A percentile compares a stretch with the other conserved stretches of the same genome.
These are phyloP conservation scores for Lucilia sericata DNA, from an alignment of 1,140 invertebrate species.

Conservation along the genomic window DNA sequence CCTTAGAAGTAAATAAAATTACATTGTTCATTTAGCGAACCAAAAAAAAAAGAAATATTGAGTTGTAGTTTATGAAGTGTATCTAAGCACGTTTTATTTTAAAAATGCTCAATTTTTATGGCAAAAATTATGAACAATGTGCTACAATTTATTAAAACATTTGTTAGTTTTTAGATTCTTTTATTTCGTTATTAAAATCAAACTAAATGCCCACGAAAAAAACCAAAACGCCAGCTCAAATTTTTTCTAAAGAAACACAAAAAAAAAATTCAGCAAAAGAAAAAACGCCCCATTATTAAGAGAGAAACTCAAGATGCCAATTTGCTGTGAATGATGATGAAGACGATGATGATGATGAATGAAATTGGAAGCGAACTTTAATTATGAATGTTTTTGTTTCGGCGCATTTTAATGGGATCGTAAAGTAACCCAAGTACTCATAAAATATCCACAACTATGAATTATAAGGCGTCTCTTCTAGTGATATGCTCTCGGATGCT, in stretches of 20 bases:
- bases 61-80: background rate
- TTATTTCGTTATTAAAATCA: slow-evolving; percentile 8
- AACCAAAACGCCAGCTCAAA: slow-evolving; percentile 38
- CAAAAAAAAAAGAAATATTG: too few species aligned
- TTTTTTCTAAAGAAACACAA: background rate
- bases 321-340: background rate
- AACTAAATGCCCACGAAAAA: background rate
- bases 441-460: slow-evolving; percentile 32
- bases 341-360: background rate
- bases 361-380: slow-evolving; percentile 43
- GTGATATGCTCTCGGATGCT: too few species aligned
- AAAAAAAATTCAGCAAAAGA: background rate
- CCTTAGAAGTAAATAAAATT: too few species aligned
- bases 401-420: slow-evolving; percentile 44
- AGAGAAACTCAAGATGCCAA: slow-evolving; percentile 25
- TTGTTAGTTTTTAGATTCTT: slow-evolving; percentile 1
- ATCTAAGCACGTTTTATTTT: slow-evolving; percentile 7
- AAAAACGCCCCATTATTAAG: slow-evolving; percentile 40
- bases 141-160: slow-evolving; percentile 18
- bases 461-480: slow-evolving; percentile 35
- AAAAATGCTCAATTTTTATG: background rate
- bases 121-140: background rate
- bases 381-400: slow-evolving; percentile 40
- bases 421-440: slow-evolving; percentile 33
- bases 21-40: too few species aligned